phyloP scores from a whole-genome alignment of 2,888 invertebrate genomes.

The Caenorhabditis plicata region DNA sequence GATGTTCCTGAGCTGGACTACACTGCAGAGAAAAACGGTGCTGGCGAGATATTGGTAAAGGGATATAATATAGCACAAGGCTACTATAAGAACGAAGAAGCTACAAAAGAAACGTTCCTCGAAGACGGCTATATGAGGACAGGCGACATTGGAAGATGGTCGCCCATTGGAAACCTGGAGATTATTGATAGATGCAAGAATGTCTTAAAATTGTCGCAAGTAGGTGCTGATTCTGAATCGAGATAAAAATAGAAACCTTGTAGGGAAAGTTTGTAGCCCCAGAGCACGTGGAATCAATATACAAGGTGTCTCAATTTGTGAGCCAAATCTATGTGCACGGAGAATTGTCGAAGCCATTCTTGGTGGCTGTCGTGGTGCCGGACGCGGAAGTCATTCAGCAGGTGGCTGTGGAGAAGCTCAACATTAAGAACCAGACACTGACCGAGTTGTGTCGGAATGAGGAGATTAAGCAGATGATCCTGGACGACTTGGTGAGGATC shows the following conservation, averaged over 20 bases:
- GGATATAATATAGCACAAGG: constrained; percentile 25
- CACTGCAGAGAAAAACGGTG: constrained; percentile 21
- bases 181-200: constrained; percentile 51
- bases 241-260: no score
- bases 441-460: constrained; percentile 19
- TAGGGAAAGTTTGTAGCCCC: constrained; percentile 37
- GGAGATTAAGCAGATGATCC: constrained; percentile 9
- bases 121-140: constrained; percentile 51
- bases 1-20: constrained; percentile 32
- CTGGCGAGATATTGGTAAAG: constrained; percentile 28
- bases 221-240: no score
- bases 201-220: constrained; percentile 56
- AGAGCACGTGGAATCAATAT: constrained; percentile 21
- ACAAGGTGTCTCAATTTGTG: constrained; percentile 25
- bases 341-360: constrained; percentile 22
- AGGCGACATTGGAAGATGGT: constrained; percentile 58
- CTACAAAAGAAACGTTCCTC: constrained; percentile 15
- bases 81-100: constrained; percentile 29
- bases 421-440: constrained; percentile 13
- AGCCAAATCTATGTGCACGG: constrained; percentile 28
- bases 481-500: constrained; percentile 3
- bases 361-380: constrained; percentile 24
- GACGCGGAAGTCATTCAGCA: constrained; percentile 23
- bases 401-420: constrained; percentile 11
- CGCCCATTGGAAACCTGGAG: constrained; percentile 46